Percentiles rank a stretch among this genome's conserved stretches.
Conservation (phyloP, 2,797 vertebrate genomes). For the Anas bernieri region DNA sequence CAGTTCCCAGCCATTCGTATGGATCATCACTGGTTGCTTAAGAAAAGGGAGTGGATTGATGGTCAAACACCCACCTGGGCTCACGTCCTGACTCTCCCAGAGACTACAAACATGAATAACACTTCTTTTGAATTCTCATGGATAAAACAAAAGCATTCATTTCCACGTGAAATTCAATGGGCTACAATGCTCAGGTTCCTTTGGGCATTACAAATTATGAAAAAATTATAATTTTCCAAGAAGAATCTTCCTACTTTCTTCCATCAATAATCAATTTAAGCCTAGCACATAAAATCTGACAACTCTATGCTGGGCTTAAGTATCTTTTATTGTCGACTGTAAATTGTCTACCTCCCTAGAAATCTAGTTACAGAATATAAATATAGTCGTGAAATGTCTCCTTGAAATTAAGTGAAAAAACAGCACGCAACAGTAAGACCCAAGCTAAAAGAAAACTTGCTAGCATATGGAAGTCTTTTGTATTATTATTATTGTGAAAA, state of each 20-base stretch:
- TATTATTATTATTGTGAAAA: not conserved
- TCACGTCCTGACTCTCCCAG: not conserved
- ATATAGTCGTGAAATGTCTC: not conserved
- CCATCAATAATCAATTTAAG: not conserved
- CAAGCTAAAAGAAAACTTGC: not conserved
- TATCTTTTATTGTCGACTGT: slow-evolving; percentile 6
- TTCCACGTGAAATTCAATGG: not conserved
- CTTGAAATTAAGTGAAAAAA: slow-evolving; percentile 5
- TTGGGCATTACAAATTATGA: not conserved
- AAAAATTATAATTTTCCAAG: not conserved
- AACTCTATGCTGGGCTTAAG: not conserved
- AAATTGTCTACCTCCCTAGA: slow-evolving; percentile 13
- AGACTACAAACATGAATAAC: not conserved
- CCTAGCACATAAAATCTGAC: not conserved
- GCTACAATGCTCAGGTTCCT: not conserved
- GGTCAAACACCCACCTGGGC: not conserved
- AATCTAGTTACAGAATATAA: not conserved
- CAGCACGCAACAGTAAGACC: not conserved
- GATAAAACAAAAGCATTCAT: not conserved
- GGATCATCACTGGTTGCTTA: fast-evolving
- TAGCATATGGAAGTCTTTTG: not conserved
- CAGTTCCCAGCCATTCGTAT: not conserved
- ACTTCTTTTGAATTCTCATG: not conserved
- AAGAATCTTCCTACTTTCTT: not conserved
- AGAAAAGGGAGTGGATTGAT: not conserved